Conservation (phyloP, 2,888 invertebrate species). For the Xylota sylvarum region DNA sequence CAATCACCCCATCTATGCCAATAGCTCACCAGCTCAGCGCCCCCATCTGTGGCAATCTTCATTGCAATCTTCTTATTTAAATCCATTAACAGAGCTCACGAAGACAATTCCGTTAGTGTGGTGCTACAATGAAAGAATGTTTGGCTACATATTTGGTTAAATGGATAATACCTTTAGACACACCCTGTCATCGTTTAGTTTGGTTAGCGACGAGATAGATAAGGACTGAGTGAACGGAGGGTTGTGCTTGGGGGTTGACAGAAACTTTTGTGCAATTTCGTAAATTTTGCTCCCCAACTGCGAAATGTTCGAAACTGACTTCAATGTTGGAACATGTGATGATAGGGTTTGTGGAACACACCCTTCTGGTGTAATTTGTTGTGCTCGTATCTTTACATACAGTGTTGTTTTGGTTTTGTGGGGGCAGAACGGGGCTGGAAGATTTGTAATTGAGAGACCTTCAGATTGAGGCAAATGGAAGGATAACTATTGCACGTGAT, state of each 20-base stretch:
- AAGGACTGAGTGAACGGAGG: constrained; percentile 19
- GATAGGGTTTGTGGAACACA: constrained; percentile 32
- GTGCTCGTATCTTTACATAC: constrained; percentile 36
- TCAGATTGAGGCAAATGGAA: constrained; percentile 51
- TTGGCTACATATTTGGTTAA: constrained; percentile 72
- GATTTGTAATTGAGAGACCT: constrained; percentile 66
- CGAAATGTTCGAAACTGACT: constrained; percentile 26
- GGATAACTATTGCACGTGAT: constrained; percentile 62
- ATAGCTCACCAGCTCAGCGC: constrained; percentile 45
- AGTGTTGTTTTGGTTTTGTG: constrained; percentile 49
- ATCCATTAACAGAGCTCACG: constrained; percentile 70
- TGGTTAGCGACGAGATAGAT: constrained; percentile 64
- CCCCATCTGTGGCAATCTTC: constrained; percentile 62
- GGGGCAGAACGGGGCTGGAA: constrained; percentile 13
- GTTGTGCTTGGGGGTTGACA: constrained; percentile 48
- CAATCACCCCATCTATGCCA: constrained; percentile 42
- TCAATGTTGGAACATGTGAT: constrained; percentile 17
- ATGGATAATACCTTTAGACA: constrained; percentile 70
- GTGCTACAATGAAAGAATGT: constrained; percentile 69
- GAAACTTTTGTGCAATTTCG: constrained; percentile 69
- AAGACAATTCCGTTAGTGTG: constrained; percentile 67
- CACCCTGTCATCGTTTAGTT: constrained; percentile 71
- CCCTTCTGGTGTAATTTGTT: constrained; percentile 69
- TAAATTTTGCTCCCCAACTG: constrained; percentile 47
- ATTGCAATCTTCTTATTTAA: constrained; percentile 68